A percentile compares a stretch with the other conserved stretches of the same genome.
Conservation (phyloP, 2,113 vertebrate genomes). For the Nerophis ophidion region DNA sequence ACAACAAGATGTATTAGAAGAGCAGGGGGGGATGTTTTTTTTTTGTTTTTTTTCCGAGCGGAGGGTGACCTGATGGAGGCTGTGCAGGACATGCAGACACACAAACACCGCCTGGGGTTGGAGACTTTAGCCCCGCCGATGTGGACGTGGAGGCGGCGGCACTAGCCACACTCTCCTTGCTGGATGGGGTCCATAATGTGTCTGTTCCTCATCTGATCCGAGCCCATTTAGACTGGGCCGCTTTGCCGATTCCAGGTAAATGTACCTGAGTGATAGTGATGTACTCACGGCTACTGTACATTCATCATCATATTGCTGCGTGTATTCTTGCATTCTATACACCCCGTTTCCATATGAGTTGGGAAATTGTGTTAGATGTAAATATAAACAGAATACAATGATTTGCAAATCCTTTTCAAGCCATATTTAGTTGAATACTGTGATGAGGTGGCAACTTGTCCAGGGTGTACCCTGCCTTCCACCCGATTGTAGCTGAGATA, state of each 20-base stretch:
- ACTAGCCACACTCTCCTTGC: background rate
- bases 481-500: too few relatives aligned
- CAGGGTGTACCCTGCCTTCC: too few relatives aligned
- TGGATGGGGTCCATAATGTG: slow-evolving; percentile 24
- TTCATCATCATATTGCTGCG: background rate
- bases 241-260: slow-evolving; percentile 35
- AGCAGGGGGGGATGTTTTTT: slow-evolving; percentile 6
- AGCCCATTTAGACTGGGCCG: slow-evolving; percentile 24
- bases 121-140: slow-evolving; percentile 13
- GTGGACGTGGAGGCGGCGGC: slow-evolving; percentile 12
- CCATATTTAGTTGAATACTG: too few relatives aligned
- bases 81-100: slow-evolving; percentile 19
- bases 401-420: too few relatives aligned
- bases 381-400: too few relatives aligned
- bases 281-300: background rate
- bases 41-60: slow-evolving; percentile 3
- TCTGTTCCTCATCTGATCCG: slow-evolving; percentile 20
- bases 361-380: too few relatives aligned
- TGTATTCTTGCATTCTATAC: background rate
- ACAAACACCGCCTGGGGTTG: slow-evolving; percentile 22
- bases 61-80: slow-evolving; percentile 27
- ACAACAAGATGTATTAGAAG: slow-evolving; percentile 19
- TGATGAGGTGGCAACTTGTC: too few relatives aligned
- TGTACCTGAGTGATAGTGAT: slow-evolving; percentile 31
- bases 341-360: too few relatives aligned